A percentile compares a stretch with the other conserved stretches of the same genome.
Conservation (phyloP, 2,113 vertebrate species). For the Sebastes fasciatus region DNA sequence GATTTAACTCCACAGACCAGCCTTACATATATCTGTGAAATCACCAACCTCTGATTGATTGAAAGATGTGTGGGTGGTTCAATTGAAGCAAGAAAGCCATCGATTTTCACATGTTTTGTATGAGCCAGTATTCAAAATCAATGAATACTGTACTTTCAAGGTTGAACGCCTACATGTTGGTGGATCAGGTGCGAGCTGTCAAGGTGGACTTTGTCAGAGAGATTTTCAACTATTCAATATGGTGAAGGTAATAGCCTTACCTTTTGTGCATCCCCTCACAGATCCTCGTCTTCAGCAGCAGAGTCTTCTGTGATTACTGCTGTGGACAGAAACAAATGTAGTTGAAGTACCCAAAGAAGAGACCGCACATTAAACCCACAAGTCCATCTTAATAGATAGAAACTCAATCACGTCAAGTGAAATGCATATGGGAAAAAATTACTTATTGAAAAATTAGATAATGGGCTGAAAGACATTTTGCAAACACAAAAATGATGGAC, state of each 20-base stretch:
- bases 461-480: neutral
- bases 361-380: neutral
- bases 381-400: neutral
- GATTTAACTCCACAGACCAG: neutral
- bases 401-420: neutral
- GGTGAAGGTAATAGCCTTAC: conserved; percentile 23
- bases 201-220: conserved; percentile 8
- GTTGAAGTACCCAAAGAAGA: conserved; percentile 3
- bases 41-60: neutral
- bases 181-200: neutral
- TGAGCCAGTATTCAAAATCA: conserved; percentile 33
- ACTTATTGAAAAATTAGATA: neutral
- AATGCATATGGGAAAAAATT: neutral
- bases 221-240: neutral
- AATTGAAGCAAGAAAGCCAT: neutral
- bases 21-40: neutral
- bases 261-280: neutral
- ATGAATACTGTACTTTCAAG: conserved; percentile 14
- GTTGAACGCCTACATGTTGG: conserved; percentile 2
- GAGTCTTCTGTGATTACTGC: neutral
- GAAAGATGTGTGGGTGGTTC: conserved; percentile 26
- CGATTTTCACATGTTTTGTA: conserved; percentile 32
- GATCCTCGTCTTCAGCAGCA: neutral
- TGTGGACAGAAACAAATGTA: conserved; percentile 43
- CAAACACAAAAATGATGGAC: neutral